Base-by-base conservation (phyloP, 2,888 invertebrate species). In the Harpalus rubripes region DNA sequence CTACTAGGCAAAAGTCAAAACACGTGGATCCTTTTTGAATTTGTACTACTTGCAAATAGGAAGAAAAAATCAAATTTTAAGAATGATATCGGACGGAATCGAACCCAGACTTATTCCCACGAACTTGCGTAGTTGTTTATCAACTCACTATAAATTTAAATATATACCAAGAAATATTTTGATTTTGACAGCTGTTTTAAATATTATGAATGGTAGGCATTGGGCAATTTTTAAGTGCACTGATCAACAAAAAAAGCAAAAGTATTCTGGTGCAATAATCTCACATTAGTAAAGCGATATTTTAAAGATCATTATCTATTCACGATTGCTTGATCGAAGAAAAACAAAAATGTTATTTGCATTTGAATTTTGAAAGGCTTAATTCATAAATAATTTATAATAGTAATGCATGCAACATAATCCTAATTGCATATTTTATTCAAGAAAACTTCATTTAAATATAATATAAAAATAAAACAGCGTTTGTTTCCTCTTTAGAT, bases 341-440 rank as follows among this genome's bases (percentile, higher is more conserved):
- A 74, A 44, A 74, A 74, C 44, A 74, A 74, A 72, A 63, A 32
- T 44, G 52, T 44, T 44, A 78, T 78, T 78, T 78, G 78, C 78
- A 78, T 78, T 78, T 58, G 26, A 26, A 32, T 78, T 78, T 78
- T 78, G 78, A 78, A 78, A 78, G 78, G 58, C 56, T 44, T 74
- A 44, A 74, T 79, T 81, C 81, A 81, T 81, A 81, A 81, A 81
- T 81, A 65, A 81, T 81, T 81, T 81, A 81, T 81, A 65, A 81
- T 81, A 61, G 52, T 59, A 61, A 61, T 81, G 58, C 58, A 78
- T 78, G 78, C 78, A 78, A 74, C 74, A 58, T 78, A 32, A 63
- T 65, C 81, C 65, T 65, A 81, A 81, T 81, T 81, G 81, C 65
- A 81, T 81, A 81, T 81, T 81, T 81, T 81, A 81, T 80, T 16